Conservation (phyloP, 2,797 vertebrate species). For the Tragelaphus eurycerus region DNA sequence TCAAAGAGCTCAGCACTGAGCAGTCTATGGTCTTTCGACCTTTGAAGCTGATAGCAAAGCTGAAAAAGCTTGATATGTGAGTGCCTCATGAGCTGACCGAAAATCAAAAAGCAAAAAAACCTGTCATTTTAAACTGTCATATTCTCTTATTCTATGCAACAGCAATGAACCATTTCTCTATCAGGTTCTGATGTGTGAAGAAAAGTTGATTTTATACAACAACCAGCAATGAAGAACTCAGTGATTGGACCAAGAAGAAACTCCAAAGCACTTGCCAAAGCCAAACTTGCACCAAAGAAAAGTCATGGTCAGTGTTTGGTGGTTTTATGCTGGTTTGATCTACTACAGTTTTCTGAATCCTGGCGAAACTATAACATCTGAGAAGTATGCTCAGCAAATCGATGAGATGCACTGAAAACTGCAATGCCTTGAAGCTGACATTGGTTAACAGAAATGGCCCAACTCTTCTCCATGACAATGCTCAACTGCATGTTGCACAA, state of each 20-base stretch:
- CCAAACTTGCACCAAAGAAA: neutral
- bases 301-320: neutral
- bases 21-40: accelerated
- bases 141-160: neutral
- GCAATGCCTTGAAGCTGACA: neutral
- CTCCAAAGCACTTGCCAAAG: neutral
- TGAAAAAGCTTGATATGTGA: neutral
- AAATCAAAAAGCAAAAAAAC: neutral
- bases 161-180: neutral
- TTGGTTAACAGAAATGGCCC: neutral
- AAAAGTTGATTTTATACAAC: neutral
- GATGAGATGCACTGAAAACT: neutral
- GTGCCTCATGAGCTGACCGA: neutral
- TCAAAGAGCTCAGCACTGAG: neutral
- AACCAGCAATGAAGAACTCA: neutral
- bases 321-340: neutral
- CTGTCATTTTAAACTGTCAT: neutral
- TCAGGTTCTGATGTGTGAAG: neutral
- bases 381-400: neutral
- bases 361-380: neutral
- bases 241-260: neutral
- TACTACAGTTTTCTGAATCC: neutral
- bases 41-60: neutral
- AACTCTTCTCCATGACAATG: neutral
- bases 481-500: accelerated